Evolutionary conservation across 2,888 invertebrate genomes (phyloP).

Genomic region (Drosophila buzzatii): DNA sequence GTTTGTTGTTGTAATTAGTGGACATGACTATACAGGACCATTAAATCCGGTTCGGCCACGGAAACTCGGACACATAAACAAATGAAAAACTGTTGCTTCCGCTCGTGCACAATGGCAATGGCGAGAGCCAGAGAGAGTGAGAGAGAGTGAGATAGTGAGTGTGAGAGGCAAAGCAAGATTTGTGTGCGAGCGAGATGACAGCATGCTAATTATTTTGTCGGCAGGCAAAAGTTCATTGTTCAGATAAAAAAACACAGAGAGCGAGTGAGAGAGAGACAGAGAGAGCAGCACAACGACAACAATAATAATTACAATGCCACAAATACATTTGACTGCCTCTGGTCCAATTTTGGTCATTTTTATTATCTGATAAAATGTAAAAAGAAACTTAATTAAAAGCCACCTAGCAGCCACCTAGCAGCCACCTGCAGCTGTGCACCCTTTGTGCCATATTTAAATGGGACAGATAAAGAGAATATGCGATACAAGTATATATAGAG

Average conservation of each 20-base stretch:
- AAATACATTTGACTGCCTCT: conserved; percentile 29
- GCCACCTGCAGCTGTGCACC: neutral
- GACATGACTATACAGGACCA: conserved; percentile 63
- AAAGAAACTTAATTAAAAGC: conserved; percentile 77
- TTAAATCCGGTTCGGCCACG: conserved; percentile 63
- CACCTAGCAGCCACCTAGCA: conserved; percentile 27
- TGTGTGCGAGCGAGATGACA: conserved; percentile 20
- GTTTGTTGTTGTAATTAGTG: conserved; percentile 77
- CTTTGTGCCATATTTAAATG: conserved; percentile 57
- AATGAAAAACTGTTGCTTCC: conserved; percentile 80
- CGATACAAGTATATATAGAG: conserved; percentile 24
- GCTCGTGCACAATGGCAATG: conserved; percentile 28
- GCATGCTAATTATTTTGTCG: conserved; percentile 79
- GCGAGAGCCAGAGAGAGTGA: conserved; percentile 4
- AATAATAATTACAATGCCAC: conserved; percentile 55
- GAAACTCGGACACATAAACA: conserved; percentile 59
- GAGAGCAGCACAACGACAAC: conserved; percentile 13
- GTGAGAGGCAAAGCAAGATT: neutral
- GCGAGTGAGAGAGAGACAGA: too few relatives aligned
- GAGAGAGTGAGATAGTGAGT: neutral
- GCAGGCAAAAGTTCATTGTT: conserved; percentile 77
- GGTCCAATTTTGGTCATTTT: conserved; percentile 62
- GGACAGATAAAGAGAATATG: neutral
- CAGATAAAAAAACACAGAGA: conserved; percentile 49
- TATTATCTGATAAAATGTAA: conserved; percentile 70